These are phyloP conservation scores for Pampusana beccarii DNA, from an alignment of 2,113 vertebrate species.

Conservation along the genomic window DNA sequence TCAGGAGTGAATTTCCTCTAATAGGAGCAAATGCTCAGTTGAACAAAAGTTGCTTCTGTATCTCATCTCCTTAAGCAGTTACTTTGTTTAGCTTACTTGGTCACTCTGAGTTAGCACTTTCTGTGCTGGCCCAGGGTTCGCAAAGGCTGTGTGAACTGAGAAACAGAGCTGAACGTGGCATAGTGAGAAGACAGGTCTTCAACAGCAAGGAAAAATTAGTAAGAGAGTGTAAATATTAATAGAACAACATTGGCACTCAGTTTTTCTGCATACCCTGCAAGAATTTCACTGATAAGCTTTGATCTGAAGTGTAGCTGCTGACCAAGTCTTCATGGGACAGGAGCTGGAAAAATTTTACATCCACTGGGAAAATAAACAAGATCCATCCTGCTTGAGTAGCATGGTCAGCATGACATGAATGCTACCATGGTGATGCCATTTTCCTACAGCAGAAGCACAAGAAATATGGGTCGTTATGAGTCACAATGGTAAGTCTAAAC, in stretches of 20 bases:
- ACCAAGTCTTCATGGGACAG: background rate
- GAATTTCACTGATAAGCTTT: background rate
- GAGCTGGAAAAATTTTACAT: background rate
- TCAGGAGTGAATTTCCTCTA: background rate
- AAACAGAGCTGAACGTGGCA: background rate
- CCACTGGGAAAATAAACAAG: background rate
- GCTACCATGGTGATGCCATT: background rate
- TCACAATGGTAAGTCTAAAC: rapidly evolving
- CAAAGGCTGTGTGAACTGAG: background rate
- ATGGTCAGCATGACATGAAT: background rate
- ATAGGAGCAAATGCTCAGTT: background rate
- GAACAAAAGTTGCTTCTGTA: background rate
- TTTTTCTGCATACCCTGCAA: background rate
- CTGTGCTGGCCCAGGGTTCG: background rate
- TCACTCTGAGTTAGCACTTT: background rate
- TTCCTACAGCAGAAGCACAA: background rate
- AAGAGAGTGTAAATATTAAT: slow-evolving; percentile 28
- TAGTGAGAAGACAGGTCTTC: background rate
- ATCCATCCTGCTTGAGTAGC: background rate
- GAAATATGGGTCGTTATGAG: background rate
- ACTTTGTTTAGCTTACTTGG: background rate
- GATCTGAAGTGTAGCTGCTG: background rate
- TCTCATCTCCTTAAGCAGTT: background rate
- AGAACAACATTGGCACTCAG: background rate
- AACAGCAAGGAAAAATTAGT: background rate